Base-by-base conservation (phyloP, 2,797 vertebrate genomes). In the Brachyalestes nurse region DNA sequence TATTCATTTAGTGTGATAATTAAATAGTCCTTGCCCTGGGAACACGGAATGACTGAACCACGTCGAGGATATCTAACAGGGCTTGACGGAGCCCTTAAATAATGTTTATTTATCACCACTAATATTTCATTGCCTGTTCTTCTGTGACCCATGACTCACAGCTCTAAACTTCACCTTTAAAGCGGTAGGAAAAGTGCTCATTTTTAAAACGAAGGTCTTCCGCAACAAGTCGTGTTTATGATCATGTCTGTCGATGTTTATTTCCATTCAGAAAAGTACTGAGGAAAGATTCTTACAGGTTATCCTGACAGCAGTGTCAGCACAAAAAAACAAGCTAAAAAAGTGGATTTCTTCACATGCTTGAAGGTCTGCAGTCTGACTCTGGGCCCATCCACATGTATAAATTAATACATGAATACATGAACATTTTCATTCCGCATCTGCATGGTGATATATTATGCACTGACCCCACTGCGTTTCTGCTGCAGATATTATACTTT, bases 1-100 rank as follows among this genome's bases (percentile, higher is more conserved):
- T 95, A 95, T 95, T 95, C 93, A 93, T 93, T 95, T 92, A 92
- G 91, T 91, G 83, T 82, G 89, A 89, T 91, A 88, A 95, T 94
- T 95, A 94, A 94, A 95, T 95, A 94, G 94, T 94, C 92, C 86
- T 93, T 86, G 89, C 92, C 94, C 94, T 93, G 90, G 86, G 92
- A 95, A 93, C 91, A 88, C 87, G 72, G 88, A 90, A 91, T 93
- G 92, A 95, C 92, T 94, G 93, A 94, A 93, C 84, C 94, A 92
- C 90, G 76, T 88, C 88, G 87, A 82, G 87, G 87, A 86, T 86
- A 86, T 89, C 91, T 95, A 95, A 95, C 93, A 89, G 90, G 90
- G 89, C 89, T 91, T 95, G 95, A 95, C 94, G 93, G 89, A 92
- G 93, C 92, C 94, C 94, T 94, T 92, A 94, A 94, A 94, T 94